phyloP scores from a whole-genome alignment of 2,888 invertebrate species.

The Brachylomia viminalis region DNA sequence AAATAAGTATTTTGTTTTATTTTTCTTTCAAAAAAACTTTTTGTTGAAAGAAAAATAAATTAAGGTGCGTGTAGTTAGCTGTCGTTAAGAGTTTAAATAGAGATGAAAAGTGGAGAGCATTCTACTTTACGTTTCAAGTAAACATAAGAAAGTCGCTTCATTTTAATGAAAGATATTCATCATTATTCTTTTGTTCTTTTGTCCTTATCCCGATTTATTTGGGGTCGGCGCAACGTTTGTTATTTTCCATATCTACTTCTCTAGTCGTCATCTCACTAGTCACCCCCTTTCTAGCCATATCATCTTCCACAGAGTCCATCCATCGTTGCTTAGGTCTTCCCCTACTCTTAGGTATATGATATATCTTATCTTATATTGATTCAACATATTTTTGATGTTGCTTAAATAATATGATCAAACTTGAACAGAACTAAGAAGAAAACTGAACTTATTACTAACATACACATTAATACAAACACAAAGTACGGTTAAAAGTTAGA shows the following conservation, averaged over 20 bases:
- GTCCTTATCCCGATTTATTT: too few relatives aligned
- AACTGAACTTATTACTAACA: background rate
- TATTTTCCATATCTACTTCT: too few relatives aligned
- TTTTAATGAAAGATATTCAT: too few relatives aligned
- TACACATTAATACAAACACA: background rate
- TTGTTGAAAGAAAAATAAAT: constrained; percentile 5
- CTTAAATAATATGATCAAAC: background rate
- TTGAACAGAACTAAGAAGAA: background rate
- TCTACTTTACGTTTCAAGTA: background rate
- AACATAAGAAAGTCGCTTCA: background rate
- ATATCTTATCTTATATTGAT: background rate
- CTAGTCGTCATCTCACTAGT: too few relatives aligned
- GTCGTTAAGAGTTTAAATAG: background rate
- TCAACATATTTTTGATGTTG: background rate
- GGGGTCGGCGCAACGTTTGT: too few relatives aligned
- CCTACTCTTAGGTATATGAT: too few relatives aligned
- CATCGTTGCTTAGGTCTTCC: too few relatives aligned
- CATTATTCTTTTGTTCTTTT: too few relatives aligned
- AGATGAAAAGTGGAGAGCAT: background rate
- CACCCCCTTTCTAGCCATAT: too few relatives aligned
- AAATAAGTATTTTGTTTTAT: constrained; percentile 25
- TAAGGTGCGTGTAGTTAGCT: background rate
- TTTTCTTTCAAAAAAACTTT: too few relatives aligned
- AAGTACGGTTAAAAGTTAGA: background rate
- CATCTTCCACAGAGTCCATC: too few relatives aligned